Evolutionary conservation across 2,113 vertebrate species (phyloP), one percentile per base, ranked within the genome.

Genomic region (Acanthisitta chloris): DNA sequence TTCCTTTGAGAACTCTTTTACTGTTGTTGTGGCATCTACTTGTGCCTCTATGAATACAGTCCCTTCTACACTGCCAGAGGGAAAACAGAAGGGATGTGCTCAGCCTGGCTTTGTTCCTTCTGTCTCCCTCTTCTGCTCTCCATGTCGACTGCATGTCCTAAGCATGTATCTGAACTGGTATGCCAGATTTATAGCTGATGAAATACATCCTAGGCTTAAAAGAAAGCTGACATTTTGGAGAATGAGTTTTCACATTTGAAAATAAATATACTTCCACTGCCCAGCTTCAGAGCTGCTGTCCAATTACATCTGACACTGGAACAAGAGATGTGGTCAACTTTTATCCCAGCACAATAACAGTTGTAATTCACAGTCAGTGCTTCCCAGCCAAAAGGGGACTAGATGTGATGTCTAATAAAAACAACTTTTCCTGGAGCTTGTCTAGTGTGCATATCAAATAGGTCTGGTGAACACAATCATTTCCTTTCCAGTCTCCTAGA

Each of bases 1-100:
- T 77, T 88, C 70, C 33, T 87, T 91, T 92, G 86, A 90, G 51
- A 94, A 55, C 25, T 36, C 36, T 81, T 94, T 61, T 54, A 26
- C 33, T 59, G 21, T 9, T 86, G 19, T 57, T 86, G 17, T 8
- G 2, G 31, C 52, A 71, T 26, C 36, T 78, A 2, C 20, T 45
- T 43, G 19, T 65, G 79, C 65, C 70, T n/a, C 80, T 70, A 25
- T 12, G 45, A 91, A 31, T 14, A 61, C 42, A 78, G 51, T 21
- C 54, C n/a, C 42, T 86, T 61, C n/a, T 65, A 21, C 13, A 4
- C 21, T 58, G 48, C 8, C 77, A 76, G 69, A 51, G 11, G 81
- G 59, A 40, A 58, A 49, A 73, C 24, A 84, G 55, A 62, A 76
- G 58, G 14, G 43, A 6, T 51, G 16, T 66, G n/a, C 33, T 36